A percentile compares a stretch with the other conserved stretches of the same genome.
Evolutionary conservation across 1,140 invertebrate species (phyloP).

Genomic region (Drosophila malerkotliana): DNA sequence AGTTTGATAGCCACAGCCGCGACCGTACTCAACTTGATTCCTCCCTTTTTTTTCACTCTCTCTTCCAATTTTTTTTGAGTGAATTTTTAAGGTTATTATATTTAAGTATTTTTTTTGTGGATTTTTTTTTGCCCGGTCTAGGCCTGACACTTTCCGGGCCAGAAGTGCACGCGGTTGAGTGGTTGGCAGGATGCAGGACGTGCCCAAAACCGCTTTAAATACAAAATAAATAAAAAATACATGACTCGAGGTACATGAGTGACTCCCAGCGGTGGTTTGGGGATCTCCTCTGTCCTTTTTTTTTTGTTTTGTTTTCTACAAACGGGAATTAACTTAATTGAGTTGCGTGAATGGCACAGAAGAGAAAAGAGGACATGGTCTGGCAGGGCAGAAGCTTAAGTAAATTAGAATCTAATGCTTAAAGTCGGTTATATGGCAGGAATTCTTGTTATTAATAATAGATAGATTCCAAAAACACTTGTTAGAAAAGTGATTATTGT

Average conservation of each 20-base stretch:
- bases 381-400: neutral
- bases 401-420: neutral
- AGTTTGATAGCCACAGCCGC: constrained; percentile 22
- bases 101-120: constrained; percentile 16
- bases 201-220: constrained; percentile 69
- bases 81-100: constrained; percentile 23
- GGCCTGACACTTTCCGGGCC: constrained; percentile 53
- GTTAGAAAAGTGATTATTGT: too few species aligned
- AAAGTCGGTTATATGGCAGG: neutral
- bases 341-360: constrained; percentile 48
- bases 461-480: too few species aligned
- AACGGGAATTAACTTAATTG: constrained; percentile 79
- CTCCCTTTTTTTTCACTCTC: neutral
- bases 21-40: constrained; percentile 39
- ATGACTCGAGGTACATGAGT: constrained; percentile 24
- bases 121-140: constrained; percentile 19
- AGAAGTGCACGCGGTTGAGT: constrained; percentile 72
- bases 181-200: constrained; percentile 33
- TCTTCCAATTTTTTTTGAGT: neutral
- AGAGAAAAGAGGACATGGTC: neutral
- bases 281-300: constrained; percentile 2
- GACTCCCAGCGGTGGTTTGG: neutral
- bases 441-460: too few species aligned
- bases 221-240: constrained; percentile 72
- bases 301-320: constrained; percentile 48